phyloP scores from a whole-genome alignment of 2,888 invertebrate genomes.

The Agrilus mali region DNA sequence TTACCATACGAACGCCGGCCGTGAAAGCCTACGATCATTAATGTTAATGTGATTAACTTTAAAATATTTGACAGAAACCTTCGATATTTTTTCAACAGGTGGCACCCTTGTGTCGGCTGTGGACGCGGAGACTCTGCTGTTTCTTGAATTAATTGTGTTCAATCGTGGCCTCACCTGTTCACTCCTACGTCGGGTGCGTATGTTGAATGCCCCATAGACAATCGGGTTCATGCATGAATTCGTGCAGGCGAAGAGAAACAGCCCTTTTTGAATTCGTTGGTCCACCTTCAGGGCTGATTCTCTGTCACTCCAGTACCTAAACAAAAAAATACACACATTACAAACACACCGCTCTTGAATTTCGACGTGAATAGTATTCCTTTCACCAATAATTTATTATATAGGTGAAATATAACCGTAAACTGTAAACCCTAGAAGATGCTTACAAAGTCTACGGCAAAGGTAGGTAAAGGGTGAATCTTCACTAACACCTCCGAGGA shows the following conservation, averaged over 20 bases:
- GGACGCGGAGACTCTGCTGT: slow-evolving; percentile 18
- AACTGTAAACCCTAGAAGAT: too few species aligned
- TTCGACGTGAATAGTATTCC: too few species aligned
- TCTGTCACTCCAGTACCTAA: slow-evolving; percentile 72
- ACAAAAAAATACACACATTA: slow-evolving; percentile 5
- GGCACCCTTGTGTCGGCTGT: slow-evolving; percentile 28
- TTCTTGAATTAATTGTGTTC: slow-evolving; percentile 18
- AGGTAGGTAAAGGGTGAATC: too few species aligned
- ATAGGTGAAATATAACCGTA: too few species aligned
- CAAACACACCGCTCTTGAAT: too few species aligned
- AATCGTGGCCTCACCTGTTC: slow-evolving; percentile 32
- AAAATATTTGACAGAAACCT: slow-evolving; percentile 15
- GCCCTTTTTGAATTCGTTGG: slow-evolving; percentile 65
- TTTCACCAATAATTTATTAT: too few species aligned
- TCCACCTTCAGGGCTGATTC: slow-evolving; percentile 57
- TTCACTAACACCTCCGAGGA: too few species aligned
- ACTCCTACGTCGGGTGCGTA: slow-evolving; percentile 38
- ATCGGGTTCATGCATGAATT: slow-evolving; percentile 96
- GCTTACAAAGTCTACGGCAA: too few species aligned
- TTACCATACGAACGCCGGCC: too few species aligned
- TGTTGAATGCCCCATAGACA: slow-evolving; percentile 84
- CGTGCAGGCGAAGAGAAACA: slow-evolving; percentile 90
- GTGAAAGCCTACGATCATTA: too few species aligned
- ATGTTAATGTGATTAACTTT: too few species aligned
- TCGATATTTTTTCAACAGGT: slow-evolving; percentile 25